A percentile compares a stretch with the other conserved stretches of the same genome.
Conservation (phyloP, 2,888 invertebrate species). For the Seira sanloemensis region DNA sequence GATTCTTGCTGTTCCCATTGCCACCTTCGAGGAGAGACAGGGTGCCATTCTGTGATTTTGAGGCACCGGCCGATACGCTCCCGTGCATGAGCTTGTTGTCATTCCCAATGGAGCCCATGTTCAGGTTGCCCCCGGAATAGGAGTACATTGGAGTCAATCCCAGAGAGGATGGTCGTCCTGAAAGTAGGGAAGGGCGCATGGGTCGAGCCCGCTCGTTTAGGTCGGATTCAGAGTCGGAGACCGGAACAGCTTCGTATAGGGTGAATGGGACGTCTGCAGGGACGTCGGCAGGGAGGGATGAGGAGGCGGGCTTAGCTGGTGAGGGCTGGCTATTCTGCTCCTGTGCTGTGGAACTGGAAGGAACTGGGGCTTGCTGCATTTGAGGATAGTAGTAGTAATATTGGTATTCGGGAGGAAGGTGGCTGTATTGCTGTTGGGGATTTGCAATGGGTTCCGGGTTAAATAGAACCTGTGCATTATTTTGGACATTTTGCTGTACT, state of each 20-base stretch:
- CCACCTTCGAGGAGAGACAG: neutral
- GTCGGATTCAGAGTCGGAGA: no score
- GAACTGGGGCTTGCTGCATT: neutral
- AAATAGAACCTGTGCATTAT: neutral
- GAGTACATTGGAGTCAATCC: slow-evolving; percentile 32
- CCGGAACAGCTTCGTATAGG: no score
- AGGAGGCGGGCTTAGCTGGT: no score
- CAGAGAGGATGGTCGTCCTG: slow-evolving; percentile 22
- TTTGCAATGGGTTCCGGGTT: neutral
- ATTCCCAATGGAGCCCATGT: slow-evolving; percentile 13
- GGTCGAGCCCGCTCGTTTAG: slow-evolving; percentile 19
- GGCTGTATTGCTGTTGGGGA: neutral
- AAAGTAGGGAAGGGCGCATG: slow-evolving; percentile 6
- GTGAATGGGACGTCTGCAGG: no score
- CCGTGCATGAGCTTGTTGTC: slow-evolving; percentile 34
- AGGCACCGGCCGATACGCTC: neutral
- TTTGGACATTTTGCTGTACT: no score
- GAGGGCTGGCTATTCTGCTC: no score
- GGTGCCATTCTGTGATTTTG: slow-evolving; percentile 33
- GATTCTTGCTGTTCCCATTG: neutral
- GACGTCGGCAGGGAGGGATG: no score
- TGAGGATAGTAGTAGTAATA: neutral
- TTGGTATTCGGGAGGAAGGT: neutral
- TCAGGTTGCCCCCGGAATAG: slow-evolving; percentile 46
- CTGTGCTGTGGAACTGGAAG: neutral